Base-by-base conservation (phyloP, 2,888 invertebrate genomes). In the Campoplex nolae region DNA sequence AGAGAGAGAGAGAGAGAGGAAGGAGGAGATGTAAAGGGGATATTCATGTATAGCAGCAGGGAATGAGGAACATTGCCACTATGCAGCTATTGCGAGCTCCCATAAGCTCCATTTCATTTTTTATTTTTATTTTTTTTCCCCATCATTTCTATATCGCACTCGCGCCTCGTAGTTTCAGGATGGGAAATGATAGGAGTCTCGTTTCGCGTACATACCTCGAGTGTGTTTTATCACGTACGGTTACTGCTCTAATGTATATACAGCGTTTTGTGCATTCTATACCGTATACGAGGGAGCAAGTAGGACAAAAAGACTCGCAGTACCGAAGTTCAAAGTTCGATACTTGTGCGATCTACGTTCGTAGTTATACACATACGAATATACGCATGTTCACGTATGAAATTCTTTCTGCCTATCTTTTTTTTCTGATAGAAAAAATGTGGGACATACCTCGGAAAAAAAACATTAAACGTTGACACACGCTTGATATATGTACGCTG, bases 111-210 rank as follows among this genome's bases (percentile, higher is more conserved):
- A 38, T 70, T 71, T 45, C 42, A 75, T 32, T 38, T 58, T 56
- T 54, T 70, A 71, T 82, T 51, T 38, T 65, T 32, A 23, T n/a
- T 23, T 35, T 38, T 65, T 73, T 71, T 45, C 32, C 75, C 42
- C 74, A 48, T 84, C 71, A 54, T 80, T 71, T 48, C 77, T 77
- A 56, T 62, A 67, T 80, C 74, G 58, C 28, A 56, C 48, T 71
- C 48, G 67, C 67, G 38, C 48, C 42, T 48, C 67, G 28, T 84
- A 62, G 74, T 67, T 84, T 74, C 84, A 58, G 28, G 73, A 81
- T 80, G 58, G 65, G 65, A 73, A 74, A 79, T 51, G 73, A 56
- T 65, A 84, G 67, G 54, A 74, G 54, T 84, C 79, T 78, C 73
- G 68, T 58, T 77, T 67, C 48, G 54, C 62, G 48, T 28, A 65